phyloP scores from a whole-genome alignment of 1,140 invertebrate species.

The Matsumurasca onukii region DNA sequence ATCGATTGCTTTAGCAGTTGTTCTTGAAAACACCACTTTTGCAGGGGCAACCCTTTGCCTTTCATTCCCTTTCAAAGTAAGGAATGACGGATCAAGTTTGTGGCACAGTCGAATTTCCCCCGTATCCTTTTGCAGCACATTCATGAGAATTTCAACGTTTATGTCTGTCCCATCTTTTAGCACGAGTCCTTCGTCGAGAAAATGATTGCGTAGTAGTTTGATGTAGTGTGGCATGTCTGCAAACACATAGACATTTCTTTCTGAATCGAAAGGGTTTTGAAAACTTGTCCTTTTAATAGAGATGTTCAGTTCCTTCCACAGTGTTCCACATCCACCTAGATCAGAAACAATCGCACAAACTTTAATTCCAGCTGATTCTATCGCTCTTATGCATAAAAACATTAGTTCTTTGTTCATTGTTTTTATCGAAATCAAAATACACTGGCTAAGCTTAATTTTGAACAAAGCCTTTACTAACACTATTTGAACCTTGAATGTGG shows the following conservation, averaged over 20 bases:
- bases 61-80: constrained; percentile 27
- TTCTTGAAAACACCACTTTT: constrained; percentile 33
- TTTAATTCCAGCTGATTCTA: constrained; percentile 3
- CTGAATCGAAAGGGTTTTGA: constrained; percentile 18
- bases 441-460: too few relatives aligned
- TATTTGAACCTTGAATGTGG: too few relatives aligned
- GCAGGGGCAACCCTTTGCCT: constrained; percentile 32
- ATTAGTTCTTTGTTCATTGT: neutral
- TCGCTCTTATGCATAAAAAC: neutral
- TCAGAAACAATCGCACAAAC: constrained; percentile 18
- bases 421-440: too few relatives aligned
- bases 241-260: constrained; percentile 34
- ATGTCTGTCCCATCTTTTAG: constrained; percentile 18
- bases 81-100: constrained; percentile 28
- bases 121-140: constrained; percentile 6
- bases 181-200: constrained; percentile 28
- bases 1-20: constrained; percentile 30
- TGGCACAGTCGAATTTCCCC: constrained; percentile 22
- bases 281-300: constrained; percentile 12
- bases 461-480: too few relatives aligned
- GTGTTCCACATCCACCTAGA: constrained; percentile 27
- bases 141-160: neutral
- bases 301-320: neutral
- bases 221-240: constrained; percentile 34
- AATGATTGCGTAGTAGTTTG: constrained; percentile 33